A percentile compares a stretch with the other conserved stretches of the same genome.
phyloP scores from a whole-genome alignment of 2,888 invertebrate species.

The Dasysyrphus albostriatus region DNA sequence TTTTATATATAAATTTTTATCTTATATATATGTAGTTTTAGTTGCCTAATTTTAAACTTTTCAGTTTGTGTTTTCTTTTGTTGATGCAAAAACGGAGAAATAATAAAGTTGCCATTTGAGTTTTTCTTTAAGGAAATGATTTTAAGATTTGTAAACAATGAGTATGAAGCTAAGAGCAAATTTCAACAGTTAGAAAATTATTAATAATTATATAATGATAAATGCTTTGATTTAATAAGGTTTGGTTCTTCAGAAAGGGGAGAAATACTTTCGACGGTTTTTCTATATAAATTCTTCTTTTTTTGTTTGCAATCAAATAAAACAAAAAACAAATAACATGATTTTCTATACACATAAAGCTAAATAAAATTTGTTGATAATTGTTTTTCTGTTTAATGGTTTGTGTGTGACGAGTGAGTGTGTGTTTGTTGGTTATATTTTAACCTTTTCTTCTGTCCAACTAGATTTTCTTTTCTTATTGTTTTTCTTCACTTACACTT shows the following conservation, averaged over 20 bases:
- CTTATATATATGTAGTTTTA: constrained; percentile 77
- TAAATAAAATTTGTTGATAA: constrained; percentile 50
- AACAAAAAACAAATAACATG: constrained; percentile 31
- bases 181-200: constrained; percentile 59
- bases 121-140: constrained; percentile 72
- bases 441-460: constrained; percentile 64
- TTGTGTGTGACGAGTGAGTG: constrained; percentile 46
- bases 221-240: constrained; percentile 66
- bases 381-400: constrained; percentile 38
- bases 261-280: constrained; percentile 62
- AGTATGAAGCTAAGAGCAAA: constrained; percentile 63
- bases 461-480: constrained; percentile 71
- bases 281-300: constrained; percentile 36
- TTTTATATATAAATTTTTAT: constrained; percentile 77
- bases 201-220: constrained; percentile 62
- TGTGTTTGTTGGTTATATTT: constrained; percentile 45
- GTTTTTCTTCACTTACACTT: constrained; percentile 64
- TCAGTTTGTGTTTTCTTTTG: constrained; percentile 72
- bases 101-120: constrained; percentile 69
- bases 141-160: constrained; percentile 58
- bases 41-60: constrained; percentile 78
- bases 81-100: constrained; percentile 54
- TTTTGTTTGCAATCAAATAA: background rate
- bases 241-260: constrained; percentile 63
- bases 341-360: constrained; percentile 52